A percentile compares a stretch with the other conserved stretches of the same genome.
Evolutionary conservation across 2,888 invertebrate species (phyloP).

Genomic region (Syrphus vitripennis): DNA sequence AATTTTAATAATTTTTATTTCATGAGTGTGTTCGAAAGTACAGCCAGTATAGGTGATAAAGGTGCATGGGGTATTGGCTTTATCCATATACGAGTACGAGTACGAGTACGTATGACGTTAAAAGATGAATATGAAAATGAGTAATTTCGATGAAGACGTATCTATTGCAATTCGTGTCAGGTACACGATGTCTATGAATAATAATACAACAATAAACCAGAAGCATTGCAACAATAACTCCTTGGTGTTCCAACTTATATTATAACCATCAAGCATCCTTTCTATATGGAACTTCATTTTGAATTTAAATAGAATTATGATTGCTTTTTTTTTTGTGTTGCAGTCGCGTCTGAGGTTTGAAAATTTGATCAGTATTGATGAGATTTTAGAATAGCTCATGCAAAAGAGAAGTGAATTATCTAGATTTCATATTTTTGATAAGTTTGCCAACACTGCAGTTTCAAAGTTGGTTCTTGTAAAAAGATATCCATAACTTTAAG

Average conservation of each 20-base stretch:
- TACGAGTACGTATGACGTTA: no score
- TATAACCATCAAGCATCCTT: neutral
- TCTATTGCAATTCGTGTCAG: neutral
- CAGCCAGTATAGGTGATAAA: no score
- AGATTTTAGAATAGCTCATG: neutral
- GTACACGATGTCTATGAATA: conserved; percentile 1
- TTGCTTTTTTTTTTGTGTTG: neutral
- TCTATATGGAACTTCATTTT: neutral
- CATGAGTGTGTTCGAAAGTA: no score
- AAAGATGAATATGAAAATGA: neutral
- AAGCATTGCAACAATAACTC: neutral
- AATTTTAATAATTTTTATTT: no score
- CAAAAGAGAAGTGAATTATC: neutral
- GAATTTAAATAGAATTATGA: conserved; percentile 25
- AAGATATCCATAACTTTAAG: no score
- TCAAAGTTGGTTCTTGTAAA: no score
- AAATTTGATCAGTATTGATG: conserved; percentile 15
- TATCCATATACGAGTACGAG: no score
- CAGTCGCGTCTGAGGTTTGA: conserved; percentile 10
- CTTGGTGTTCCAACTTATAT: neutral
- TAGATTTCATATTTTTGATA: neutral
- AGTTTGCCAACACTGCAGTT: neutral
- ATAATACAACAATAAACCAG: neutral
- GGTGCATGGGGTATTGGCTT: no score
- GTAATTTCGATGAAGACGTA: neutral